Base-by-base conservation (phyloP, 1,140 invertebrate species). In the Papilio glaucus region DNA sequence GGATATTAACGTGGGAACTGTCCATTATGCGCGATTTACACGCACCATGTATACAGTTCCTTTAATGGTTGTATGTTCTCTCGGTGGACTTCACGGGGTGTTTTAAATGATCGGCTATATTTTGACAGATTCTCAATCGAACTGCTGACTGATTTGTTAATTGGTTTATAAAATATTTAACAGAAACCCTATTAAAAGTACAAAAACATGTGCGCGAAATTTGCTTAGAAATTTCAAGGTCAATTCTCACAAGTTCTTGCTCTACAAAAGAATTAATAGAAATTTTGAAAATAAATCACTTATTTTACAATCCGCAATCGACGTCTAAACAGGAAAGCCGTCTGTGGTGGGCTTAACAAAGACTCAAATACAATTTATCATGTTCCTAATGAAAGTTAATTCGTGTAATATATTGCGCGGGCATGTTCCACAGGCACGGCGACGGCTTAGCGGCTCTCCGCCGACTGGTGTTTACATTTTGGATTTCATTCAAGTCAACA, bases 1-100 rank as follows among this genome's bases (percentile, higher is more conserved):
- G 41, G 10, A 38, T 29, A 70, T 76, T 76, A 72, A 18, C 74
- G 74, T 76, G 74, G 74, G 74, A 72, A 74, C 71, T 60, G 13
- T 29, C 12, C 26, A 53, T 62, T 65, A 68, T 67, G 37, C n/a
- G 13, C 53, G 24, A 53, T 21, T 67, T 60, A 60, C 45, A 42
- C 39, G 63, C 9, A 41, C 10, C 21, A 24, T 21, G 49, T 7
- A 15, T 33, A 6, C 29, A 6, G 6, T 10, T 49, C 7, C 45
- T 49, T 18, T 2, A 33, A 33, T 33, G 29, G 29, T 33, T 33
- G 6, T 33, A 33, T 33, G 2, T 2, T 33, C 6, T 33, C 29
- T 33, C 6, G 2, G 29, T 33, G 2, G 29, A 33, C 29, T 33
- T 33, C 29, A 33, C 29, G 2, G 29, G n/a, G 29, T 33, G 29